Conservation (phyloP, 2,113 vertebrate genomes). For the Harpagus bidentatus region DNA sequence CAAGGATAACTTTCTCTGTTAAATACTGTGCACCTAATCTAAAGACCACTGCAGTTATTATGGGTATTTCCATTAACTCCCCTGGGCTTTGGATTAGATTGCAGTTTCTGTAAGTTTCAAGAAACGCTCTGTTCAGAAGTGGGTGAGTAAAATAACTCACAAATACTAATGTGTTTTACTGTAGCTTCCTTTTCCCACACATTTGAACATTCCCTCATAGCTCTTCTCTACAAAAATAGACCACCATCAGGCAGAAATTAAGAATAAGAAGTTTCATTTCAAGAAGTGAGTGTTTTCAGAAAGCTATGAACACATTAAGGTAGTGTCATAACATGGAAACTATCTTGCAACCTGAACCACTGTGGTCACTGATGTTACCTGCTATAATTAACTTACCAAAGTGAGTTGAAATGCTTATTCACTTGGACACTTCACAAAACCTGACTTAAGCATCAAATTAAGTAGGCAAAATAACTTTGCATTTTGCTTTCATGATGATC, state of each 20-base stretch:
- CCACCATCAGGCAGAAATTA: not conserved
- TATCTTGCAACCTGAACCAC: not conserved
- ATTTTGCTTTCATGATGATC: not conserved
- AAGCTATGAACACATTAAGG: not conserved
- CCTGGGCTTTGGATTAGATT: not conserved
- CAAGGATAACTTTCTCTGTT: not conserved
- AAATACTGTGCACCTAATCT: not conserved
- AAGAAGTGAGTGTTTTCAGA: constrained; percentile 20
- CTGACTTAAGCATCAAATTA: not conserved
- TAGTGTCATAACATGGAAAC: not conserved
- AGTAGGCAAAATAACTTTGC: not conserved
- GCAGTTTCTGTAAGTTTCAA: not conserved
- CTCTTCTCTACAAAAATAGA: not conserved
- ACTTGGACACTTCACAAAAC: not conserved
- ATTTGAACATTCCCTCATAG: not conserved
- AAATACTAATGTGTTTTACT: not conserved
- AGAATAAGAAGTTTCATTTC: constrained; percentile 3
- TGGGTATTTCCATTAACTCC: not conserved
- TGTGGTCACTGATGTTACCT: not conserved
- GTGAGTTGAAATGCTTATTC: not conserved
- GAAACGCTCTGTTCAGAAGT: not conserved
- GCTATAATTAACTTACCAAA: constrained; percentile 3
- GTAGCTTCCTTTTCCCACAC: not conserved
- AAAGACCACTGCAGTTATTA: not conserved
- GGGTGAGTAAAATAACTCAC: not conserved